These are phyloP conservation scores for Petrosia ficiformis DNA, from an alignment of 37 sponge, comb jelly and placozoan genomes.

Conservation along the genomic window DNA sequence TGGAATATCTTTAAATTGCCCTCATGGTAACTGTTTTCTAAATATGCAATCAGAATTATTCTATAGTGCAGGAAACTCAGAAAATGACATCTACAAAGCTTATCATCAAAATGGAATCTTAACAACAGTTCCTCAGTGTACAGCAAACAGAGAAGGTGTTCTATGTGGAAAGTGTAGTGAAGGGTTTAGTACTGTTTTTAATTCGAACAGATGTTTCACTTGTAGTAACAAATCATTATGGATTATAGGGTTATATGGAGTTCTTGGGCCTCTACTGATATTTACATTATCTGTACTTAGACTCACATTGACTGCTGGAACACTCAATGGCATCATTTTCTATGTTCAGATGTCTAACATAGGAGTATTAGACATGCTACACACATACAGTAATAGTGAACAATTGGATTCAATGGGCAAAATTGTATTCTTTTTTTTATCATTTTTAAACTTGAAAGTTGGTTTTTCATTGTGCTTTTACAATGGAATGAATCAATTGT, in stretches of 20 bases:
- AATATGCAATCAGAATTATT: too few relatives aligned
- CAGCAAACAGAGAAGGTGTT: background rate
- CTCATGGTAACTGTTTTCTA: too few relatives aligned
- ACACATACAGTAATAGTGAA: too few relatives aligned
- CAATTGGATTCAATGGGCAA: background rate
- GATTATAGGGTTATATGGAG: background rate
- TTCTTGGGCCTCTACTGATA: constrained; percentile 29
- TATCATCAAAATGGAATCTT: too few relatives aligned
- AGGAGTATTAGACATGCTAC: background rate
- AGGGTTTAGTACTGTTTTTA: constrained; percentile 29
- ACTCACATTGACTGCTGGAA: constrained; percentile 35
- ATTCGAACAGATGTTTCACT: constrained; percentile 7
- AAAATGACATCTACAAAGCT: too few relatives aligned
- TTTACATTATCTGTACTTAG: constrained; percentile 14
- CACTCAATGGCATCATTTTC: constrained; percentile 34
- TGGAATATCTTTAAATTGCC: background rate
- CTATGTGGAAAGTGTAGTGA: background rate
- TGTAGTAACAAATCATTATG: constrained; percentile 9
- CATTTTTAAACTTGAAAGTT: background rate
- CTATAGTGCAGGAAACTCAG: too few relatives aligned
- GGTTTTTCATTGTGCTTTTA: constrained; percentile 28
- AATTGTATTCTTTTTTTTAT: background rate
- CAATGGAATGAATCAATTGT: constrained; percentile 42
- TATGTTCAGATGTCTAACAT: constrained; percentile 27
- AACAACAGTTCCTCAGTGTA: background rate